Conservation (phyloP, 92 coral and sea anemone species). For the Porites rus region DNA sequence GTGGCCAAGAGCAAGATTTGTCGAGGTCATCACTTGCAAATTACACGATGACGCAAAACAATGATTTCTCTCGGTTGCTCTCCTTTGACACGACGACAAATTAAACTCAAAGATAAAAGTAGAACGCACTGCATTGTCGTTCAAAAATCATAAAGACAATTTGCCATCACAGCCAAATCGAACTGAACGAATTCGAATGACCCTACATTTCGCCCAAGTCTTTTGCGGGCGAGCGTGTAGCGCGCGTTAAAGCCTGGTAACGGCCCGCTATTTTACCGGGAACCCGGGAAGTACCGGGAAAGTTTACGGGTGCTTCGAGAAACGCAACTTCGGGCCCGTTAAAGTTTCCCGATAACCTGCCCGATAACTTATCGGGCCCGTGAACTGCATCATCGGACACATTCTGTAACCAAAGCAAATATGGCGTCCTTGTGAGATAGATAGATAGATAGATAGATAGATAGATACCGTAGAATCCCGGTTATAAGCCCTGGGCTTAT, state of each 20-base stretch:
- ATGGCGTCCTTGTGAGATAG: constrained; percentile 78
- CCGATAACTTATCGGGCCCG: too few relatives aligned
- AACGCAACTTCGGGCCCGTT: too few relatives aligned
- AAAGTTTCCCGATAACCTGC: too few relatives aligned
- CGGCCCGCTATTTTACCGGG: constrained; percentile 15
- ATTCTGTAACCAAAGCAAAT: constrained; percentile 88
- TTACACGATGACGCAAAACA: background rate
- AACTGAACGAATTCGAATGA: background rate
- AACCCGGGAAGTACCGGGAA: constrained; percentile 14
- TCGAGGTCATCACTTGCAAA: constrained; percentile 18
- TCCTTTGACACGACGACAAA: constrained; percentile 14
- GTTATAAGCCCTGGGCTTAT: too few relatives aligned
- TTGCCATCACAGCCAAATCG: constrained; percentile 3
- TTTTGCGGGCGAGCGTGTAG: background rate
- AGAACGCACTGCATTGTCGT: background rate
- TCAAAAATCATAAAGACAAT: constrained; percentile 1
- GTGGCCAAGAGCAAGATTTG: background rate
- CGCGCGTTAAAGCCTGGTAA: constrained; percentile 6
- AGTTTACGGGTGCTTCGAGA: background rate
- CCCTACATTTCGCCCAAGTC: background rate
- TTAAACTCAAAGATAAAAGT: background rate
- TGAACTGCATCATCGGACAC: constrained; percentile 52
- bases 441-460: too few relatives aligned
- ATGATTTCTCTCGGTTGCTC: constrained; percentile 14
- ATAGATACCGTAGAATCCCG: too few relatives aligned